Percentiles rank a stretch among this genome's conserved stretches.
phyloP scores from a whole-genome alignment of 2,113 vertebrate genomes.

The Amphiprion percula region DNA sequence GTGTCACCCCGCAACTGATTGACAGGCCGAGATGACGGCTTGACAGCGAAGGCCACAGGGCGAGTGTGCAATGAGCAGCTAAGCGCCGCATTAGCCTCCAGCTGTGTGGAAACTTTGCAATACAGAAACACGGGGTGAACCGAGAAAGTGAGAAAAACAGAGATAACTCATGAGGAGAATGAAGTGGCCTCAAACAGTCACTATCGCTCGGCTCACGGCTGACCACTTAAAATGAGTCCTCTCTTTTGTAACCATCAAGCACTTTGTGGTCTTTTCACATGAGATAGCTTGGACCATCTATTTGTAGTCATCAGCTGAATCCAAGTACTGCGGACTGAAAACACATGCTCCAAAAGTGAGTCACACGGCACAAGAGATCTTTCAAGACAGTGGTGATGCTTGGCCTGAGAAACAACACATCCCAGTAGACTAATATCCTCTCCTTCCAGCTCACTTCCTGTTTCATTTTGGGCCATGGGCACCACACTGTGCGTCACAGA shows the following conservation, averaged over 20 bases:
- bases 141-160: conserved; percentile 23
- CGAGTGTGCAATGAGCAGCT: conserved; percentile 48
- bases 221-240: conserved; percentile 31
- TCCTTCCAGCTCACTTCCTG: conserved; percentile 72
- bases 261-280: conserved; percentile 61
- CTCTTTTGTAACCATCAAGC: conserved; percentile 57
- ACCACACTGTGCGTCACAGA: conserved; percentile 67
- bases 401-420: conserved; percentile 73
- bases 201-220: conserved; percentile 29
- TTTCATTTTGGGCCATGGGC: conserved; percentile 62
- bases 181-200: conserved; percentile 19
- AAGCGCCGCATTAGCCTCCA: conserved; percentile 41
- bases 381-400: conserved; percentile 66
- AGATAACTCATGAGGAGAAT: conserved; percentile 45
- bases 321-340: conserved; percentile 60
- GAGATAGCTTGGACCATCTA: conserved; percentile 56
- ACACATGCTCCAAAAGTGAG: conserved; percentile 69
- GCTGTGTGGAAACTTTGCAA: conserved; percentile 39
- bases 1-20: conserved; percentile 55
- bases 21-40: conserved; percentile 63
- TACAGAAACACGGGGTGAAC: not conserved
- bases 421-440: conserved; percentile 71
- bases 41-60: conserved; percentile 41
- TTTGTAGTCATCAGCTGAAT: conserved; percentile 72
- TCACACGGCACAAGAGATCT: conserved; percentile 56